These are phyloP conservation scores for Osmoderma eremita DNA, from an alignment of 2,888 invertebrate species.

Conservation along the genomic window DNA sequence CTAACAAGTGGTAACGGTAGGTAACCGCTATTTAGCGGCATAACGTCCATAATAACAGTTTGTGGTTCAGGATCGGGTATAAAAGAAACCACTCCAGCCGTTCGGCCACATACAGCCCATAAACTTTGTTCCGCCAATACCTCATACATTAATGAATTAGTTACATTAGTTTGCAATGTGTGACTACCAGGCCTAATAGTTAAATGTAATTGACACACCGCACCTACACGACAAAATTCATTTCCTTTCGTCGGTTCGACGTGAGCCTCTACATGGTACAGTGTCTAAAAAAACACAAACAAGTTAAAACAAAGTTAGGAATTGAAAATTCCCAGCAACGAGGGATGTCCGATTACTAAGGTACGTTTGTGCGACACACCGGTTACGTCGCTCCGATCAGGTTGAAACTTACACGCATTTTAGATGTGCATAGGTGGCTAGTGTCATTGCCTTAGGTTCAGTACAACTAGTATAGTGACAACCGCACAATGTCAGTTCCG, in stretches of 20 bases:
- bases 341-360: no score
- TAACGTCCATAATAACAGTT: conserved; percentile 85
- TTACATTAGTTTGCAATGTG: conserved; percentile 44
- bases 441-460: no score
- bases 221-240: conserved; percentile 89
- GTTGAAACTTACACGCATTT: no score
- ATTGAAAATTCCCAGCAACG: no score
- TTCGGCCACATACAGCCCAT: conserved; percentile 93
- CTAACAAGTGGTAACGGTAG: conserved; percentile 88
- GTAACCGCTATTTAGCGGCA: conserved; percentile 92
- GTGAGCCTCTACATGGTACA: conserved; percentile 81
- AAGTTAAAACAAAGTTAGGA: conserved; percentile 3
- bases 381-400: no score
- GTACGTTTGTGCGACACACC: no score
- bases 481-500: no score
- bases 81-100: conserved; percentile 77
- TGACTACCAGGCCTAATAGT: conserved; percentile 68
- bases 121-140: conserved; percentile 90
- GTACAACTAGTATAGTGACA: no score
- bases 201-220: conserved; percentile 84
- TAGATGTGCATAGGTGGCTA: no score
- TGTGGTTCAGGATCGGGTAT: conserved; percentile 67
- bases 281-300: conserved; percentile 67
- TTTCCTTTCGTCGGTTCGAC: conserved; percentile 82
- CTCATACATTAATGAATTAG: conserved; percentile 88